Evolutionary conservation across 2,113 vertebrate genomes (phyloP).

Genomic region (Menidia beryllina): DNA sequence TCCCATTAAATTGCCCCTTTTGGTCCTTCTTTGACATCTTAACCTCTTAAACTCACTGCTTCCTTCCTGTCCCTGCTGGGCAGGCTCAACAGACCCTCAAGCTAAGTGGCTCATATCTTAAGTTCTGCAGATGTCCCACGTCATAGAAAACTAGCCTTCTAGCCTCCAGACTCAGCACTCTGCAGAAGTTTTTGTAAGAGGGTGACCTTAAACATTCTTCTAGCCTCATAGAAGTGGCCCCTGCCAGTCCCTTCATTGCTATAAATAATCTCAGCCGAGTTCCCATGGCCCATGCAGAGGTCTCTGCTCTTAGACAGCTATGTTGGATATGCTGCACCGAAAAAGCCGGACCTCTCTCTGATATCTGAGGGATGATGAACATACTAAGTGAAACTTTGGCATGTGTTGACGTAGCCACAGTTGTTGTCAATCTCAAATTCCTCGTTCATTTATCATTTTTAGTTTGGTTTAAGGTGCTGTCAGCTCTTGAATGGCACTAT

Average conservation of each 20-base stretch:
- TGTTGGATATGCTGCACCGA: conserved; percentile 31
- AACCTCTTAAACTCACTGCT: conserved; percentile 54
- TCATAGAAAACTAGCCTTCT: conserved; percentile 47
- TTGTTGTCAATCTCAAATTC: conserved; percentile 32
- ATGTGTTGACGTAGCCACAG: conserved; percentile 19
- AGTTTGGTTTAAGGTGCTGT: conserved; percentile 38
- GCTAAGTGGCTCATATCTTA: conserved; percentile 53
- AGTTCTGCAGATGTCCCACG: conserved; percentile 65
- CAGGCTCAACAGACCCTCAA: conserved; percentile 38
- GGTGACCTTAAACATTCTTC: conserved; percentile 79
- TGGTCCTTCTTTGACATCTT: conserved; percentile 54
- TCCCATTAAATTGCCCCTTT: conserved; percentile 49
- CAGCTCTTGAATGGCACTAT: too few relatives aligned
- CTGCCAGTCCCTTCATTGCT: conserved; percentile 59
- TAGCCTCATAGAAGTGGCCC: conserved; percentile 65
- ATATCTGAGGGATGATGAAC: neutral
- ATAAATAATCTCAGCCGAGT: conserved; percentile 76
- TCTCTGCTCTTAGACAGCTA: conserved; percentile 45
- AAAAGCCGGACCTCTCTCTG: conserved; percentile 8
- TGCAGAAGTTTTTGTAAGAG: conserved; percentile 64
- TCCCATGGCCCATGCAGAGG: conserved; percentile 78
- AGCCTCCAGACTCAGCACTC: conserved; percentile 47
- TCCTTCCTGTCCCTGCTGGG: conserved; percentile 60
- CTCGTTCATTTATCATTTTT: conserved; percentile 13
- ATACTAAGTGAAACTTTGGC: conserved; percentile 9